Percentiles rank a stretch among this genome's conserved stretches.
Evolutionary conservation across 2,113 vertebrate genomes (phyloP).

Genomic region (Passer domesticus): DNA sequence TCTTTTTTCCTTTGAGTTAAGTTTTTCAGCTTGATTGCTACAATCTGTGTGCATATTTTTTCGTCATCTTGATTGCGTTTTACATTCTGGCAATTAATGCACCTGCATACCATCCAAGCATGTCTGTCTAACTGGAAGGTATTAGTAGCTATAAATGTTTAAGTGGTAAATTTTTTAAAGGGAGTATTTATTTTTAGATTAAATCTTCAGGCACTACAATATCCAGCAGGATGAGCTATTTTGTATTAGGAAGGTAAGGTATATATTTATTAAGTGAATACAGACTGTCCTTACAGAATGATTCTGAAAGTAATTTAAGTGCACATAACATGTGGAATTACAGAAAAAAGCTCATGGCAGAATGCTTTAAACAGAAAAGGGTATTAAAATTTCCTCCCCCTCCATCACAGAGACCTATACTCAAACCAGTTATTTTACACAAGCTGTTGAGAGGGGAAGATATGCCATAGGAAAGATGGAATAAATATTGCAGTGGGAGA

Average conservation of each 20-base stretch:
- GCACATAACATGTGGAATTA: background rate
- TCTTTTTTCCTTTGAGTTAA: background rate
- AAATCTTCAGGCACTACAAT: background rate
- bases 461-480: background rate
- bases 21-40: background rate
- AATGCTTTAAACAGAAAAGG: background rate
- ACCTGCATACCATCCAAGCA: background rate
- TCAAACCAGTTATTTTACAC: background rate
- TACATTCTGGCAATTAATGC: background rate
- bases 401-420: background rate
- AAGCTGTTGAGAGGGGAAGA: background rate
- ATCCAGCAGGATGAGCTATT: background rate
- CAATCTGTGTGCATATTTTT: background rate
- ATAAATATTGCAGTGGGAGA: background rate
- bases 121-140: background rate
- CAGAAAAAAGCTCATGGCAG: background rate
- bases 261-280: background rate
- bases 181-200: background rate
- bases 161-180: background rate
- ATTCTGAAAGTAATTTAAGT: background rate
- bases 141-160: background rate
- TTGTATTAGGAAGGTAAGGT: background rate
- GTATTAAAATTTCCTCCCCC: fast-evolving
- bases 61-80: background rate
- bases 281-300: background rate